phyloP scores from a whole-genome alignment of 2,797 vertebrate genomes.

The Chaetodon trifasciatus region DNA sequence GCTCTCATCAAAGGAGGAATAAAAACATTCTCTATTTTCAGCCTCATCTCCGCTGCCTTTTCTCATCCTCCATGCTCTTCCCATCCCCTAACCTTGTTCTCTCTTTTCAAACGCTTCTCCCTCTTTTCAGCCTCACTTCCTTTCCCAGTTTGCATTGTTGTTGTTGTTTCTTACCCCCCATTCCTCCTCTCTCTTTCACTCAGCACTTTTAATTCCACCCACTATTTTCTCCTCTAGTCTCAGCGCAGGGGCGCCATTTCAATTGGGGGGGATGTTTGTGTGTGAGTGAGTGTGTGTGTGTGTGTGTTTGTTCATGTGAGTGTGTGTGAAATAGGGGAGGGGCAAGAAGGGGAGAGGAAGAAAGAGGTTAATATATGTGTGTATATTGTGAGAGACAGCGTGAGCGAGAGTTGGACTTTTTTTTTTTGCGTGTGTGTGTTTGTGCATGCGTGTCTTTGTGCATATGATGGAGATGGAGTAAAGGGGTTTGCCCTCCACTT shows the following conservation, averaged over 20 bases:
- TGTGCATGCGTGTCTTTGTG: slow-evolving; percentile 56
- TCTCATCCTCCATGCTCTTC: slow-evolving; percentile 61
- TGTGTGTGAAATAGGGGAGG: slow-evolving; percentile 45
- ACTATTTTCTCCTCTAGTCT: slow-evolving; percentile 74
- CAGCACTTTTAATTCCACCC: slow-evolving; percentile 80
- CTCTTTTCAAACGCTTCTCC: slow-evolving; percentile 67
- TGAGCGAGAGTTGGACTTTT: slow-evolving; percentile 13
- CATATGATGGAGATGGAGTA: slow-evolving; percentile 60
- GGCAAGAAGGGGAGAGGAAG: slow-evolving; percentile 34
- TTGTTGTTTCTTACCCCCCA: slow-evolving; percentile 67
- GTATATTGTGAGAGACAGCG: slow-evolving; percentile 48
- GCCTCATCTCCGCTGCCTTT: slow-evolving; percentile 56
- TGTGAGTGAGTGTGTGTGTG: slow-evolving; percentile 37
- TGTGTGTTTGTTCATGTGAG: slow-evolving; percentile 16
- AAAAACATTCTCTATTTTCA: slow-evolving; percentile 67
- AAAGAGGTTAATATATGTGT: slow-evolving; percentile 59
- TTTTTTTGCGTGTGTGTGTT: slow-evolving; percentile 16
- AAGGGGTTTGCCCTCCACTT: slow-evolving; percentile 76
- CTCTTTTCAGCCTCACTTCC: slow-evolving; percentile 79
- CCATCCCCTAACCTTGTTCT: slow-evolving; percentile 73
- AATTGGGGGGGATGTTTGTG: slow-evolving; percentile 43
- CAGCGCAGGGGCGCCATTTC: slow-evolving; percentile 60
- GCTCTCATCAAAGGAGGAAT: slow-evolving; percentile 43
- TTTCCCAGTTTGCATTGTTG: slow-evolving; percentile 76
- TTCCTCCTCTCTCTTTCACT: slow-evolving; percentile 77